Conservation (phyloP, 2,113 vertebrate species). For the Spermophilus dauricus region DNA sequence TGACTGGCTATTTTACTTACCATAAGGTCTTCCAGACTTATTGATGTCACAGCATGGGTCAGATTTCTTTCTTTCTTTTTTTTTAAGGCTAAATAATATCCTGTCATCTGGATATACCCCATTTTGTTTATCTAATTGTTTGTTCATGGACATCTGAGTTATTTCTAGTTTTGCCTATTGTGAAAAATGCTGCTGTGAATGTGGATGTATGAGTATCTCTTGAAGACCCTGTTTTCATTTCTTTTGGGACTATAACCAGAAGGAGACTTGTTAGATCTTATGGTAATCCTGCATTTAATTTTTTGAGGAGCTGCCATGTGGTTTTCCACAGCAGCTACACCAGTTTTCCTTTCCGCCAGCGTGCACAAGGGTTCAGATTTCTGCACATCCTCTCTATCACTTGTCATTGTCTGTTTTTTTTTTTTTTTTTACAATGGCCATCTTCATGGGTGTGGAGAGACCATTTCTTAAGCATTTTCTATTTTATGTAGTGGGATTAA, state of each 20-base stretch:
- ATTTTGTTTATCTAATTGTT: not conserved
- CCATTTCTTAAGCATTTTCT: slow-evolving; percentile 15
- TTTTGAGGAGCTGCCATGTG: not conserved
- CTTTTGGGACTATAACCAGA: not conserved
- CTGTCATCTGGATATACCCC: not conserved
- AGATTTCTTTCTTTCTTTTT: not conserved
- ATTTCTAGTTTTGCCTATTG: no score
- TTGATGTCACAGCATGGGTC: not conserved
- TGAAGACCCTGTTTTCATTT: not conserved
- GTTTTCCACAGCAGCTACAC: not conserved
- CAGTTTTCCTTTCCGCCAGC: no score
- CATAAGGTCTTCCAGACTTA: not conserved
- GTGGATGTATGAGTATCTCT: not conserved
- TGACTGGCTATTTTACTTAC: not conserved
- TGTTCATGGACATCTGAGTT: not conserved
- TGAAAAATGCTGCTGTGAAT: not conserved
- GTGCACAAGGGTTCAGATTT: no score
- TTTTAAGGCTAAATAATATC: not conserved
- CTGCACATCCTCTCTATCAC: not conserved
- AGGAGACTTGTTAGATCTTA: not conserved
- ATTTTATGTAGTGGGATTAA: not conserved
- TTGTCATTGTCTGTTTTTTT: not conserved
- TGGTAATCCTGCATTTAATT: not conserved
- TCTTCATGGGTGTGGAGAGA: not conserved
- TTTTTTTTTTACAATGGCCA: not conserved